Evolutionary conservation across 2,113 vertebrate species (phyloP).

Genomic region (Thinocorus orbignyianus): DNA sequence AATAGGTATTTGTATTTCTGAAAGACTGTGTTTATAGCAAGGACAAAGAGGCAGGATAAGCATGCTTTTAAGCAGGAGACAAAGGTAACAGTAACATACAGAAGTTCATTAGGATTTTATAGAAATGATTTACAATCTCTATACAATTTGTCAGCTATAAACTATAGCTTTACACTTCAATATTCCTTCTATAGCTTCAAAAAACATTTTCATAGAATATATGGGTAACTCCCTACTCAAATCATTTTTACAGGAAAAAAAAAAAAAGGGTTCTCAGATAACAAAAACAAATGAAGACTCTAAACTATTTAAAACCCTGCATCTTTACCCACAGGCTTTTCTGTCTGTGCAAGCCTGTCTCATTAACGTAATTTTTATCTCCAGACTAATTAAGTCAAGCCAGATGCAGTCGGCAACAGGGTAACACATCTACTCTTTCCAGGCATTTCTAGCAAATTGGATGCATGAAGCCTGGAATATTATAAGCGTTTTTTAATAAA

Average conservation of each 20-base stretch:
- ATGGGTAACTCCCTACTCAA: neutral
- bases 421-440: neutral
- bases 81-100: neutral
- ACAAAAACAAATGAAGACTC: neutral
- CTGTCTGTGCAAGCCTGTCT: neutral
- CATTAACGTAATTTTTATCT: constrained; percentile 26
- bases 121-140: neutral
- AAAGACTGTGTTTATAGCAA: neutral
- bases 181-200: neutral
- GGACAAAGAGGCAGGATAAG: neutral
- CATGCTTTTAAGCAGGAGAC: neutral
- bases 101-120: neutral
- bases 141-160: neutral
- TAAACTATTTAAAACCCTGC: neutral
- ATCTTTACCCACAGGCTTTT: neutral
- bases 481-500: neutral
- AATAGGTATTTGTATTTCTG: neutral
- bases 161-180: neutral
- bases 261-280: neutral
- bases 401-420: neutral
- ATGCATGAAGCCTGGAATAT: neutral
- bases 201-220: neutral
- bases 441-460: neutral
- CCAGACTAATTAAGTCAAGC: constrained; percentile 31
- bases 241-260: neutral